Evolutionary conservation across 2,797 vertebrate genomes (phyloP).

Genomic region (Poeciliopsis paucimaculata): DNA sequence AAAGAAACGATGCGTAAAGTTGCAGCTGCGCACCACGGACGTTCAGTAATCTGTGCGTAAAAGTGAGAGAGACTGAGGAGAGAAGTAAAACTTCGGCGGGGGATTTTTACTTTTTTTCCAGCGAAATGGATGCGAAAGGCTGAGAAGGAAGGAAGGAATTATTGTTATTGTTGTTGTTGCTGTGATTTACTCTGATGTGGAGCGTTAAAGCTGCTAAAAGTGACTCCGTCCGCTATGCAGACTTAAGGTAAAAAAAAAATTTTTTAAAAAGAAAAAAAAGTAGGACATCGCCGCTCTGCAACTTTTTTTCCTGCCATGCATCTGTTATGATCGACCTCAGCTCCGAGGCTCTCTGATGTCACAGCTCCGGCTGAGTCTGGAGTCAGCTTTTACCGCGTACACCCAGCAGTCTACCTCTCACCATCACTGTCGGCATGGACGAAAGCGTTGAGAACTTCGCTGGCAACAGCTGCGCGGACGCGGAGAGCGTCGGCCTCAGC

Average conservation of each 20-base stretch:
- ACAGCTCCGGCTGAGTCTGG: conserved; percentile 23
- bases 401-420: conserved; percentile 39
- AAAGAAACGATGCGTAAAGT: conserved; percentile 35
- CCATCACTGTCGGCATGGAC: conserved; percentile 77
- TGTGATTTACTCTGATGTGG: background rate
- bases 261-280: too few relatives aligned
- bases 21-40: conserved; percentile 15
- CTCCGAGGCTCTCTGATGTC: conserved; percentile 37
- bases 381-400: conserved; percentile 31
- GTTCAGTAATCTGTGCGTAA: conserved; percentile 51
- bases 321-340: conserved; percentile 33
- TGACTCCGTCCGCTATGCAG: conserved; percentile 52
- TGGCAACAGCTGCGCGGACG: conserved; percentile 54
- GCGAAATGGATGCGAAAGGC: conserved; percentile 47
- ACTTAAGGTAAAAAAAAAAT: conserved; percentile 62
- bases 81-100: conserved; percentile 26
- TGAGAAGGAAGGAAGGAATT: background rate
- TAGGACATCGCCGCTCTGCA: conserved; percentile 55
- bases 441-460: conserved; percentile 73
- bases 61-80: conserved; percentile 27
- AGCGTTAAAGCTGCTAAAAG: background rate
- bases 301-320: conserved; percentile 22
- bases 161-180: background rate
- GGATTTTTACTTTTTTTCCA: conserved; percentile 13
- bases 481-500: conserved; percentile 85